Evolutionary conservation across 2,113 vertebrate genomes (phyloP).

Genomic region (Aleadryas rufinucha): DNA sequence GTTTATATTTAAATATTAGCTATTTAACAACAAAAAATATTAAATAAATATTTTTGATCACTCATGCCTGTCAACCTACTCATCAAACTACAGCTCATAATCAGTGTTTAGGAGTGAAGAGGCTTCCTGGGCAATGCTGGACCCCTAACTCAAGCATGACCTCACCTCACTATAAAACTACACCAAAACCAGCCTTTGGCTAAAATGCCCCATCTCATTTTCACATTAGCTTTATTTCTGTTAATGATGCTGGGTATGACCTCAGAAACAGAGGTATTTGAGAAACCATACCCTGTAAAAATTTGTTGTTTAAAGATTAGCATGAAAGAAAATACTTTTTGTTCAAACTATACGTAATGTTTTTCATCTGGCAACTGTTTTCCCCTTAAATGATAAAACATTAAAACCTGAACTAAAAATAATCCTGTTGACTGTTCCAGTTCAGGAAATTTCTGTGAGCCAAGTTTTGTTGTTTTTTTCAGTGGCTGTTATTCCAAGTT

Average conservation of each 20-base stretch:
- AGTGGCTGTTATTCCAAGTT: not conserved
- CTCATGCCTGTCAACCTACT: not conserved
- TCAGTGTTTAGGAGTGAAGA: not conserved
- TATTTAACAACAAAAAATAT: not conserved
- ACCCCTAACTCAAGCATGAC: not conserved
- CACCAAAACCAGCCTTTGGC: not conserved
- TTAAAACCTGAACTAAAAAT: constrained; percentile 39
- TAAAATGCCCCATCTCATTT: not conserved
- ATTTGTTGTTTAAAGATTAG: not conserved
- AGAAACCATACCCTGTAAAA: not conserved
- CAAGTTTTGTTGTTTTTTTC: constrained; percentile 4
- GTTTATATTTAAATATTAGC: not conserved
- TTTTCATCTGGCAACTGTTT: constrained; percentile 2
- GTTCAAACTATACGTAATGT: not conserved
- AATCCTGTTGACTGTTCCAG: not conserved
- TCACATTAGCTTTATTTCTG: not conserved
- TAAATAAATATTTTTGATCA: not conserved
- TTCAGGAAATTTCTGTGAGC: constrained; percentile 24
- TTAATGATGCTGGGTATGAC: not conserved
- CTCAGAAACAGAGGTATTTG: not conserved
- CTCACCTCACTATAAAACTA: not conserved
- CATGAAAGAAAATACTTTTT: not conserved
- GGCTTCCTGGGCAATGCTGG: not conserved
- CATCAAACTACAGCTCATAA: not conserved
- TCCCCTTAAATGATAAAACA: not conserved